Conservation (phyloP, 2,113 vertebrate genomes). For the Chlamydotis undulata region DNA sequence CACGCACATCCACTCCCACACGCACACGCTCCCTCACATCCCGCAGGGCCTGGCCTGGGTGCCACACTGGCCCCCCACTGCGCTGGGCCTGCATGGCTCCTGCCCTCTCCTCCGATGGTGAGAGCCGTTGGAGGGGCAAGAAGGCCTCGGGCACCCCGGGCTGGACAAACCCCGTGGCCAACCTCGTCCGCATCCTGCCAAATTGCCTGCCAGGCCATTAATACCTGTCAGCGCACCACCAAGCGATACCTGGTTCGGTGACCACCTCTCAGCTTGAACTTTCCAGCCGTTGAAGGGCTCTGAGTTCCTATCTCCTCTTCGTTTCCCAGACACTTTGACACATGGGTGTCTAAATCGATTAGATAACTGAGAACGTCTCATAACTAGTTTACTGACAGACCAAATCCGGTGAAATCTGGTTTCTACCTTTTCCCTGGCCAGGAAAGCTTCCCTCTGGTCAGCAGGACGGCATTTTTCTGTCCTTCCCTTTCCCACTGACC, state of each 20-base stretch:
- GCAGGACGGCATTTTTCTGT: neutral
- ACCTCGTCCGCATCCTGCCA: too few species aligned
- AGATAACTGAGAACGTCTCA: neutral
- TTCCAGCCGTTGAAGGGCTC: neutral
- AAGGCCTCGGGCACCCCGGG: neutral
- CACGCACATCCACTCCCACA: neutral
- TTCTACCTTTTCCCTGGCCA: neutral
- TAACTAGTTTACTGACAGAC: neutral
- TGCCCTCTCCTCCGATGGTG: fast-evolving
- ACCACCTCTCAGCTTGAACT: fast-evolving
- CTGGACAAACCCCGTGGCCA: too few species aligned
- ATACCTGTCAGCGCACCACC: too few species aligned
- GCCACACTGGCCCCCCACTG: fast-evolving
- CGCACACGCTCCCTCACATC: neutral
- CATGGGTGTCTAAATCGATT: neutral
- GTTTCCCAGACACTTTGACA: neutral
- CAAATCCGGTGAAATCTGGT: neutral
- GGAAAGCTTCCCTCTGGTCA: neutral
- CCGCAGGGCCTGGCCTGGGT: neutral
- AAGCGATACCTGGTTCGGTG: neutral
- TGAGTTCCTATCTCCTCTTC: neutral
- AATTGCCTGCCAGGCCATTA: too few species aligned
- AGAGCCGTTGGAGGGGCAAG: neutral
- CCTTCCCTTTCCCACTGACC: neutral
- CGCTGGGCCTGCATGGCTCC: neutral